Conservation (phyloP, 2,888 invertebrate species). For the Emesis furor region DNA sequence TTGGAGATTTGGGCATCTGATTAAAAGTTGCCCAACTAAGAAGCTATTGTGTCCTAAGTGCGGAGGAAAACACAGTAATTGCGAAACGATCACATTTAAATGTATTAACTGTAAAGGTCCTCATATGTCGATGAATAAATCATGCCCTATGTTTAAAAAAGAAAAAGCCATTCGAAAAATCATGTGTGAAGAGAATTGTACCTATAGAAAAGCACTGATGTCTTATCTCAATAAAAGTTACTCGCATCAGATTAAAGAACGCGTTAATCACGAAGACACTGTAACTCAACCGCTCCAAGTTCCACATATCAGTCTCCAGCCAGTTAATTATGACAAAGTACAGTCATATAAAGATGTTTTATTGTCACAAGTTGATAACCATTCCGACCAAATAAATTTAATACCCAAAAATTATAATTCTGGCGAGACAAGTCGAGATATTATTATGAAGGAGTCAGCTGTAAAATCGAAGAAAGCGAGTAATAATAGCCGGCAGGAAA, state of each 20-base stretch:
- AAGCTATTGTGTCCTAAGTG: constrained; percentile 48
- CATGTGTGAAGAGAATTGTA: constrained; percentile 29
- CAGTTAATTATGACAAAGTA: no score
- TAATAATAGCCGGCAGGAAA: no score
- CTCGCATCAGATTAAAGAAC: constrained; percentile 8
- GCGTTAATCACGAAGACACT: background rate
- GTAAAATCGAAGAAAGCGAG: no score
- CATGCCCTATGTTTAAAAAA: constrained; percentile 43
- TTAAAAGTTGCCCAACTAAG: constrained; percentile 29
- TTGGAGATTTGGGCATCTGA: constrained; percentile 40
- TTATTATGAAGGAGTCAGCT: no score
- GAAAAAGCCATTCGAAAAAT: constrained; percentile 51
- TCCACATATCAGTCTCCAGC: background rate
- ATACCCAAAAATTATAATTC: no score
- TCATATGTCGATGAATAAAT: constrained; percentile 47
- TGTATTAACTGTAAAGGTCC: constrained; percentile 57
- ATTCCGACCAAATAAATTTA: no score
- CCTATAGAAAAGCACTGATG: constrained; percentile 34
- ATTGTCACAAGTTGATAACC: no score
- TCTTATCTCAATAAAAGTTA: constrained; percentile 36
- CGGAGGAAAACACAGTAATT: constrained; percentile 2
- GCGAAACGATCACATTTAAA: constrained; percentile 26
- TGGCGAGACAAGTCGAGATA: no score
- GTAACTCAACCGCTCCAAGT: background rate
- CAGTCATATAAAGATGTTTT: no score